Evolutionary conservation across 2,113 vertebrate species (phyloP), one percentile per base, ranked within the genome.

Genomic region (Tychaedon coryphoeus): DNA sequence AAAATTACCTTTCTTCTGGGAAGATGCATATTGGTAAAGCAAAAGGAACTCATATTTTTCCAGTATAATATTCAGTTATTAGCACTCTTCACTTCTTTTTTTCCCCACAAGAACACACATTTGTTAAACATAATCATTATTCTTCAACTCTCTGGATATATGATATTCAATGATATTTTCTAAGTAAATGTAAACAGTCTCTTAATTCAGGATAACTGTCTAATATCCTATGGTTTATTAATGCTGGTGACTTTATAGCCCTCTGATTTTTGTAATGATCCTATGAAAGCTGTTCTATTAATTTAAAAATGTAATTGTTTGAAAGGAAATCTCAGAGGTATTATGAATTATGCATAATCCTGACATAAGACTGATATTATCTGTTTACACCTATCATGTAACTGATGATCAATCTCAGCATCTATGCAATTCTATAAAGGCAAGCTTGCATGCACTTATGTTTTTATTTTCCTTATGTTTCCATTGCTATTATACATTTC

Each of bases 361-460:
- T 56, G 43, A 48, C 18, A 36, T 10, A 61, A 25, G 45, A 45
- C 20, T 83, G 43, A 58, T 72, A 8, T 8, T 40, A 53, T 12
- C n/a, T 78, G 10, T 31, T 57, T n/a, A 29, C 8, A 43, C 0
- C 4, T 42, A 26, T 10, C 8, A 23, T 8, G 2, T 22, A 57
- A 57, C 5, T 62, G 23, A 42, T 64, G 12, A 60, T 51, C 51
- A 54, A 72, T 47, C 9, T 11, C 2, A 53, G 45, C 19, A 79
- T 26, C 42, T n/a, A 10, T 14, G 19, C 53, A 54, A 83, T 58
- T 40, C 23, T 17, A 34, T 16, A 31, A 0, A 43, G 24, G 14
- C 76, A 73, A 76, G 4, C 16, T 47, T 72, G 9, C 10, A 57
- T 13, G 5, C 3, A 56, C 51, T 51, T 6, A 9, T 22, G 7